phyloP scores from a whole-genome alignment of 2,888 invertebrate species.

The Helicoverpa assulta region DNA sequence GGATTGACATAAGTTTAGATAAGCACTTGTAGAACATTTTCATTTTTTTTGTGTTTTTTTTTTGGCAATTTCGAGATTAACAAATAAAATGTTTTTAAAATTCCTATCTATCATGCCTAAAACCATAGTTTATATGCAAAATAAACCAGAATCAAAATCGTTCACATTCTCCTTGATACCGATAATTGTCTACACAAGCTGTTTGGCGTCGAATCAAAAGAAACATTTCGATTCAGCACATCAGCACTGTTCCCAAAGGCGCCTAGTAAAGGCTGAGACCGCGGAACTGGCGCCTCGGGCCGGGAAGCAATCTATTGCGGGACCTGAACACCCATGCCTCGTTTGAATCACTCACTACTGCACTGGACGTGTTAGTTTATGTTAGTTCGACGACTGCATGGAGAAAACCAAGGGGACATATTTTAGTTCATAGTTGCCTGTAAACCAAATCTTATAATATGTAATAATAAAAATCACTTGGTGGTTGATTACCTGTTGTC shows the following conservation, averaged over 20 bases:
- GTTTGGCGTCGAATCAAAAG: constrained; percentile 65
- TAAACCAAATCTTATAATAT: no score
- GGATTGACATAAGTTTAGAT: background rate
- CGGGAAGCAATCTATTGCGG: constrained; percentile 72
- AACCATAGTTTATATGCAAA: constrained; percentile 42
- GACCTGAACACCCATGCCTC: constrained; percentile 53
- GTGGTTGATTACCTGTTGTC: no score
- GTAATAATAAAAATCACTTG: no score
- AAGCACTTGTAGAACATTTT: background rate
- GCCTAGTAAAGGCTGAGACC: constrained; percentile 55
- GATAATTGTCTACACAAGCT: constrained; percentile 51
- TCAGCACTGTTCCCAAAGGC: constrained; percentile 62
- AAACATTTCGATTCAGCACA: constrained; percentile 66
- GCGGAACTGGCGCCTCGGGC: constrained; percentile 64
- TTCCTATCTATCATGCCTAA: constrained; percentile 16
- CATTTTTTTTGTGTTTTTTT: background rate
- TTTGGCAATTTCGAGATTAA: background rate
- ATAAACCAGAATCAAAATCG: constrained; percentile 27
- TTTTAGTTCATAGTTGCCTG: background rate
- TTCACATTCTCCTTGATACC: constrained; percentile 42
- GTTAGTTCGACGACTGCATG: background rate
- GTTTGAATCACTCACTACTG: constrained; percentile 57
- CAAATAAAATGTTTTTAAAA: background rate
- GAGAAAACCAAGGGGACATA: background rate
- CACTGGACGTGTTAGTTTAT: background rate